phyloP scores from a whole-genome alignment of 2,797 vertebrate species.

The Xerus rutilus region DNA sequence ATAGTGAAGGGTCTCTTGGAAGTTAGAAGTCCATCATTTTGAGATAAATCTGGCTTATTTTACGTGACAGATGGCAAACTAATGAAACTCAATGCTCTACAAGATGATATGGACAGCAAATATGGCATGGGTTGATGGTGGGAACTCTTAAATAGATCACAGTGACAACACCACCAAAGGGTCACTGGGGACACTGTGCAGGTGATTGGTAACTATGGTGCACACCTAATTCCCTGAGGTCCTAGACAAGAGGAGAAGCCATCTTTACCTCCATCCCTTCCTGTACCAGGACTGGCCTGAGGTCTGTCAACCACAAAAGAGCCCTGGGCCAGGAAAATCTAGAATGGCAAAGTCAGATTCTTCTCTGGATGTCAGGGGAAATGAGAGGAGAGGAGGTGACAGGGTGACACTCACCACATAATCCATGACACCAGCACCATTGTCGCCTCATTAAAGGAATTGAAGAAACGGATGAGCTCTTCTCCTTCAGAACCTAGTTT shows the following conservation, averaged over 20 bases:
- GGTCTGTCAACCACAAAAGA: not conserved
- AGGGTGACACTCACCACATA: conserved; percentile 94
- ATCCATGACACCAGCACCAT: conserved; percentile 99
- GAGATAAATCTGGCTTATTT: conserved; percentile 46
- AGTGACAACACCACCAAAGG: not conserved
- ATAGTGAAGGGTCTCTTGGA: not conserved
- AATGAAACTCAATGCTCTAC: not conserved
- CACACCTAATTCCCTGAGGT: not conserved
- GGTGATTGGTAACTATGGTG: not conserved
- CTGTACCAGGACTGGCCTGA: not conserved
- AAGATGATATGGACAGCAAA: not conserved
- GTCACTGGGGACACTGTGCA: not conserved
- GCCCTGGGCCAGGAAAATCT: not conserved
- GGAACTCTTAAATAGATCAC: not conserved
- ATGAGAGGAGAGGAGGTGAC: not conserved
- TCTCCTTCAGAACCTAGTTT: conserved; percentile 97
- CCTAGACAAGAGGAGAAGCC: not conserved
- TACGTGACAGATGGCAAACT: not conserved
- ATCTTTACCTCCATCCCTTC: not conserved
- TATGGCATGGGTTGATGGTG: not conserved
- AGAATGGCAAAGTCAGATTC: not conserved
- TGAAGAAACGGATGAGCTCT: conserved; percentile 98
- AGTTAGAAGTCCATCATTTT: conserved; percentile 25
- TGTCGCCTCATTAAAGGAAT: conserved; percentile 97
- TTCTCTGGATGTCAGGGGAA: not conserved